A percentile compares a stretch with the other conserved stretches of the same genome.
Conservation (phyloP, 2,888 invertebrate genomes). For the Phyto melanocephala region DNA sequence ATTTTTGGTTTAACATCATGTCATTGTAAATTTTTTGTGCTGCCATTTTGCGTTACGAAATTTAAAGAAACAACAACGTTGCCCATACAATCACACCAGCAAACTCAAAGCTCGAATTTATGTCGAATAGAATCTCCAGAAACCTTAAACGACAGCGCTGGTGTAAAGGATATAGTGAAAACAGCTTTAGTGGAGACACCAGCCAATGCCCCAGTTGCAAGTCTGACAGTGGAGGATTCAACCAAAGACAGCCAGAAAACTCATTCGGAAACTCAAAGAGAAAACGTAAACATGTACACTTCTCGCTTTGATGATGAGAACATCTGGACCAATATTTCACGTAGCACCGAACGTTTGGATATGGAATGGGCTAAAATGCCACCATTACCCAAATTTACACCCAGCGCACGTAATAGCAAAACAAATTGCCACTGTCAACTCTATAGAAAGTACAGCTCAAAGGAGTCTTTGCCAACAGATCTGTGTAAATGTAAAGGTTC, state of each 20-base stretch:
- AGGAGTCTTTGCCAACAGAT: not conserved
- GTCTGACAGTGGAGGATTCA: not conserved
- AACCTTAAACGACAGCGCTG: constrained; percentile 44
- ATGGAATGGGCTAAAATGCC: constrained; percentile 74
- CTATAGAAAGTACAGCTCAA: constrained; percentile 3
- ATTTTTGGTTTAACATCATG: constrained; percentile 74
- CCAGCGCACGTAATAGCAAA: constrained; percentile 46
- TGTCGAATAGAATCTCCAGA: not conserved
- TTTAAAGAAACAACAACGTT: constrained; percentile 17
- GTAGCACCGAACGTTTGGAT: constrained; percentile 73
- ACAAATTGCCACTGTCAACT: constrained; percentile 66
- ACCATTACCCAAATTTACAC: constrained; percentile 70
- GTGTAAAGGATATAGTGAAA: not conserved
- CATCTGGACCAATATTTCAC: constrained; percentile 72
- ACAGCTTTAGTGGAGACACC: not conserved
- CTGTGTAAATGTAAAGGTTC: constrained; percentile 33
- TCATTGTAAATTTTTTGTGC: constrained; percentile 75
- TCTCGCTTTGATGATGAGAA: constrained; percentile 72
- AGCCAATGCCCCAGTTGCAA: not conserved
- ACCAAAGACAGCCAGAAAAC: not conserved
- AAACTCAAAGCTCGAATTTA: not conserved
- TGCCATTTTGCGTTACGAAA: constrained; percentile 66
- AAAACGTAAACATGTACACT: constrained; percentile 73
- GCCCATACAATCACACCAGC: constrained; percentile 12
- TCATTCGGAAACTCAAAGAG: constrained; percentile 48